Evolutionary conservation across 2,888 invertebrate genomes (phyloP), one percentile per base, ranked within the genome.

Genomic region (Caenorhabditis sp.): DNA sequence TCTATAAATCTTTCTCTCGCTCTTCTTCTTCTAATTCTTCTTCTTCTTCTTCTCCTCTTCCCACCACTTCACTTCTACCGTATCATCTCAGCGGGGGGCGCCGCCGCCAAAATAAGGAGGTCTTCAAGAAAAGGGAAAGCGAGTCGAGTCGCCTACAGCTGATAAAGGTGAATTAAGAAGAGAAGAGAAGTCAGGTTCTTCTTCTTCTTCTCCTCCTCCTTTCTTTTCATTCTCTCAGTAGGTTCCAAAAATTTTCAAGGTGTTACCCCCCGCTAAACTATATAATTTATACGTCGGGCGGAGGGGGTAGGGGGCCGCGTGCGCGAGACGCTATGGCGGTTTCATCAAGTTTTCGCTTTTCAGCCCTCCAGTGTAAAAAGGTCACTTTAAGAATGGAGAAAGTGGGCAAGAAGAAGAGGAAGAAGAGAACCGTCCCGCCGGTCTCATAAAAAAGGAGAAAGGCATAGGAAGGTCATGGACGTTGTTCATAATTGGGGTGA

Each of bases 311-410:
- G n/a, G n/a, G n/a, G n/a, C n/a, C n/a, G n/a, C n/a, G n/a, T n/a
- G n/a, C n/a, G n/a, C n/a, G n/a, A n/a, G n/a, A n/a, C n/a, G n/a
- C n/a, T n/a, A 62, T 56, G 48, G 39, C 55, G 61, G 56, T 53
- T 63, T 72, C n/a, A n/a, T 63, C 43, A 43, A 72, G 56, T 72
- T 72, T 72, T 63, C 62, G 9, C 63, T 73, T n/a, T 62, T 72
- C 62, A 45, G 58, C 52, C 45, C 30, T 58, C 41, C 41, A 63
- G 72, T 73, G 72, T 73, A 65, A 73, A 52, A 65, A 65, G 72
- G 63, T 58, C 52, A 53, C 20, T 55, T 53, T 7, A 48, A 30
- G 53, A 32, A 41, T 17, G 45, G 30, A 17, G 27, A n/a, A n/a
- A n/a, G n/a, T n/a, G n/a, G n/a, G n/a, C n/a, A 48, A 52, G 45